Evolutionary conservation across 2,888 invertebrate species (phyloP).

Genomic region (Mellilla xanthometata): DNA sequence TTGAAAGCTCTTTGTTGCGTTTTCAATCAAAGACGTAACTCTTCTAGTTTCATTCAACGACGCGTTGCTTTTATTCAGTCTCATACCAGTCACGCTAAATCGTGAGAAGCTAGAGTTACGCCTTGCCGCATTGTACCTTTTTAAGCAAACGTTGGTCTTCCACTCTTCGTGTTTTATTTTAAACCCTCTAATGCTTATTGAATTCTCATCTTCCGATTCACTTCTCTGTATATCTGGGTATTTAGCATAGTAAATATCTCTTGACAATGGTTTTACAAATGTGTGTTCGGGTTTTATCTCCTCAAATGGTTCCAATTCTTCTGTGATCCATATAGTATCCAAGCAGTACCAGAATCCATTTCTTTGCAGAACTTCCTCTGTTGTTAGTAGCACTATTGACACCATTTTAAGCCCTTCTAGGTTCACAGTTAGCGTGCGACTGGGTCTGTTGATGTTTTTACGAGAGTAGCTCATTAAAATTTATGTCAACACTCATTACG

Average conservation of each 20-base stretch:
- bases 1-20: slow-evolving; percentile 9
- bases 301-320: slow-evolving; percentile 73
- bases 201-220: slow-evolving; percentile 72
- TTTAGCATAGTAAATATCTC: slow-evolving; percentile 67
- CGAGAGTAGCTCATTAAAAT: slow-evolving; percentile 13
- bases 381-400: slow-evolving; percentile 64
- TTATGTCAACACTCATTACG: slow-evolving; percentile 20
- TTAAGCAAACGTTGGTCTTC: slow-evolving; percentile 61
- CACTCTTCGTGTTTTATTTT: slow-evolving; percentile 61
- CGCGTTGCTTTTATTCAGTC: slow-evolving; percentile 34
- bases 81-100: slow-evolving; percentile 41
- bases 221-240: slow-evolving; percentile 72
- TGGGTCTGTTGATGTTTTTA: slow-evolving; percentile 17
- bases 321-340: slow-evolving; percentile 64
- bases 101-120: slow-evolving; percentile 44
- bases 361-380: slow-evolving; percentile 68
- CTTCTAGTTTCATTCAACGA: slow-evolving; percentile 44
- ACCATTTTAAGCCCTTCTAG: slow-evolving; percentile 52
- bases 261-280: slow-evolving; percentile 62
- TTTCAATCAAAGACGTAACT: slow-evolving; percentile 40
- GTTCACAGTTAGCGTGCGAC: slow-evolving; percentile 6
- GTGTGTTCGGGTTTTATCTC: slow-evolving; percentile 62
- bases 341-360: slow-evolving; percentile 70
- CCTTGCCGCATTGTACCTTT: slow-evolving; percentile 48
- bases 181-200: slow-evolving; percentile 62